Conservation (phyloP, 2,888 invertebrate species). For the Sesia bembeciformis region DNA sequence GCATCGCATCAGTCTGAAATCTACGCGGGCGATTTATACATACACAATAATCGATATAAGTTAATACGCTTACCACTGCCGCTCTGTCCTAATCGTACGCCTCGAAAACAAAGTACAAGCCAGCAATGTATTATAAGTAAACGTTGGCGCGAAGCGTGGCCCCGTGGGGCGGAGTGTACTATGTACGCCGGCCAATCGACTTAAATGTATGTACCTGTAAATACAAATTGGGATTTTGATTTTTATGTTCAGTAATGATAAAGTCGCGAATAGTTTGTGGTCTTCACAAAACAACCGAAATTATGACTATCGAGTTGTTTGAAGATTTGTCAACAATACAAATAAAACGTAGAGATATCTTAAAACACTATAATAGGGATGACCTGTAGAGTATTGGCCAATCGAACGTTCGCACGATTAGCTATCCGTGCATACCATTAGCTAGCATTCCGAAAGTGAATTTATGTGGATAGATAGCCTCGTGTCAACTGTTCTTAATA, state of each 20-base stretch:
- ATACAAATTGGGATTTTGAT: not conserved
- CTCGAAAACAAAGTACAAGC: conserved; percentile 25
- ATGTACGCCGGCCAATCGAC: conserved; percentile 4
- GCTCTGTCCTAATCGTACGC: conserved; percentile 5
- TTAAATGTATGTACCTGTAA: conserved; percentile 6
- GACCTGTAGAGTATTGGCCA: no score
- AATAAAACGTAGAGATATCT: no score
- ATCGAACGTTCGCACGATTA: no score
- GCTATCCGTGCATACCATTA: not conserved
- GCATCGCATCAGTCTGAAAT: not conserved
- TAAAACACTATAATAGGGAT: no score
- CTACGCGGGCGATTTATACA: not conserved
- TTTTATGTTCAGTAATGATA: no score
- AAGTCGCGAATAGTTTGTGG: no score
- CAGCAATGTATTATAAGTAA: conserved; percentile 15
- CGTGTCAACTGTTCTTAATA: no score
- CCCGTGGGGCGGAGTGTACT: not conserved
- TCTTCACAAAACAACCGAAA: no score
- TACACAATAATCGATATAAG: not conserved
- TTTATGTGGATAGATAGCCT: not conserved
- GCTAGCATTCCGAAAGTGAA: conserved; percentile 55
- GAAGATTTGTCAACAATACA: no score
- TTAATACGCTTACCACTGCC: conserved; percentile 18
- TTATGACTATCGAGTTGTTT: no score
- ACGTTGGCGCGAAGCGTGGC: not conserved